Base-by-base conservation (phyloP, 1,140 invertebrate genomes). In the Spodoptera frugiperda region DNA sequence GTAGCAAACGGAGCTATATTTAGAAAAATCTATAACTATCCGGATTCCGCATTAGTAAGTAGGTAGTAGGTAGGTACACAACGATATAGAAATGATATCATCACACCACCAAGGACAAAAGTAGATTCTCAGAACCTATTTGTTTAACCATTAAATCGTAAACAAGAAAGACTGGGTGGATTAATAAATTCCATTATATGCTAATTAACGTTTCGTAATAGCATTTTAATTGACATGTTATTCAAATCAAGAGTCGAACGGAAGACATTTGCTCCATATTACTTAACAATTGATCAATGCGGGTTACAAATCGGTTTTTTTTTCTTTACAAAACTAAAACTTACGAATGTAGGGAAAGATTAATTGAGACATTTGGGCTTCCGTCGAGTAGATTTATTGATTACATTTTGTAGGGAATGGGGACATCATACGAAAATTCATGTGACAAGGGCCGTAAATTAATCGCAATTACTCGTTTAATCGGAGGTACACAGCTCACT, bases 151-250 rank as follows among this genome's bases (percentile, higher is more conserved):
- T 39, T 39, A 39, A 39, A 39, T 39, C n/a, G 30, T 54, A 54
- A 70, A 53, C 25, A 39, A 70, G 67, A 30, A 53, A 53, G 49
- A 70, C 49, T 6, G 48, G 3, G 25, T 25, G 19, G 19, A 67
- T 67, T 67, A 67, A 67, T 67, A 12, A 48, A 59, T 73, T 61
- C 54, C 44, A 61, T 73, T 73, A 46, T 59, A 73, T 73, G 54
- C 46, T 65, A 75, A 75, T 75, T 53, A 44, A 17, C 12, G 49
- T 54, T 70, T 54, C 30, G 67, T 70, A 54, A 39, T 70, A 54
- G 2, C 21, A 19, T 25, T 46, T 49, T 53, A 48, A 65, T 75
- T 8, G 25, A 49, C 30, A 48, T n/a, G 57, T 63, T 65, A 75
- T 75, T 75, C 33, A 75, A 63, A 75, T 75, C 14, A 10, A 33